Evolutionary conservation across 2,797 vertebrate genomes (phyloP).

Genomic region (Phoeniculus purpureus): DNA sequence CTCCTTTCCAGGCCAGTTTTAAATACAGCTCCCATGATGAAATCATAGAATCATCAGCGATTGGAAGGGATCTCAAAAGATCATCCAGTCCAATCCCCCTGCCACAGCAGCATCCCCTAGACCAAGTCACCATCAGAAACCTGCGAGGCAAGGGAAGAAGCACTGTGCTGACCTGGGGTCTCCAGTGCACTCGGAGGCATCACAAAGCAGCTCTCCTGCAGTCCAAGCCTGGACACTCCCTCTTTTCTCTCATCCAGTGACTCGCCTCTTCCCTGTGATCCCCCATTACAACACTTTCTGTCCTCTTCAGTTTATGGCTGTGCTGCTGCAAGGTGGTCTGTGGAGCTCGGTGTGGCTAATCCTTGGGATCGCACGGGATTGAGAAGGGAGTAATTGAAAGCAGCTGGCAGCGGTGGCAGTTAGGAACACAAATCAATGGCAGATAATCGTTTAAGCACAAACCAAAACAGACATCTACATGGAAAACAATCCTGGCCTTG

Average conservation of each 20-base stretch:
- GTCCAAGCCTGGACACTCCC: not conserved
- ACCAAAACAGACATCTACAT: constrained; percentile 66
- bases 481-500: constrained; percentile 51
- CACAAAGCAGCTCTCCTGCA: constrained; percentile 18
- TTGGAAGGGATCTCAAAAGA: no score
- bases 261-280: constrained; percentile 70
- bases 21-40: constrained; percentile 41
- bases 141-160: constrained; percentile 43
- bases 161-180: constrained; percentile 62
- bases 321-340: constrained; percentile 65
- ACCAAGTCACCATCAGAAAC: no score
- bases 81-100: no score
- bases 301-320: constrained; percentile 74
- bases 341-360: constrained; percentile 66
- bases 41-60: no score
- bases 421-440: constrained; percentile 76
- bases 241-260: constrained; percentile 27
- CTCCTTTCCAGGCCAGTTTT: constrained; percentile 36
- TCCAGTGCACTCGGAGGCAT: not conserved
- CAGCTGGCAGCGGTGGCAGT: constrained; percentile 66
- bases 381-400: constrained; percentile 75
- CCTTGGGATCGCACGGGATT: constrained; percentile 55
- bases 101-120: no score
- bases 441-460: constrained; percentile 74
- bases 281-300: constrained; percentile 73